phyloP scores from a whole-genome alignment of 2,888 invertebrate species.

The Tenodera sinensis region DNA sequence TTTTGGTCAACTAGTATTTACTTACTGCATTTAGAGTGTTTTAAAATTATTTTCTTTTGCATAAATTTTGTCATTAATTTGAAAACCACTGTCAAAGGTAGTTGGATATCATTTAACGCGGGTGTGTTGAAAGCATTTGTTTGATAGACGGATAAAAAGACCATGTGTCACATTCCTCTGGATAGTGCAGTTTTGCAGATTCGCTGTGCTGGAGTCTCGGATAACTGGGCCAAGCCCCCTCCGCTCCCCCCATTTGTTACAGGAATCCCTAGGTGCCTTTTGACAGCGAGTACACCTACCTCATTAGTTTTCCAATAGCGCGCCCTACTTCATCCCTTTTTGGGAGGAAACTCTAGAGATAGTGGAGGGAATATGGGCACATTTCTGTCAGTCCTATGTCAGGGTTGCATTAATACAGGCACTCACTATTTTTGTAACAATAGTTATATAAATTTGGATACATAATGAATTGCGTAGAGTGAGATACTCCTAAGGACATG shows the following conservation, averaged over 20 bases:
- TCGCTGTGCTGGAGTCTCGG: neutral
- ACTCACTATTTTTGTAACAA: neutral
- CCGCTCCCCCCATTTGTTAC: neutral
- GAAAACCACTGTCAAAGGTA: too few species aligned
- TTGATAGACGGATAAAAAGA: too few species aligned
- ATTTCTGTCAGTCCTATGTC: neutral
- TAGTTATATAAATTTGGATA: too few species aligned
- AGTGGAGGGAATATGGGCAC: neutral
- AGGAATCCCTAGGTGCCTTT: neutral
- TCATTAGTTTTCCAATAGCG: conserved; percentile 11
- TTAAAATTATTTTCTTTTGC: too few species aligned
- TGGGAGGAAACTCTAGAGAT: neutral
- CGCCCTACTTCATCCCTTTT: neutral
- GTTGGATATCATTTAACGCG: too few species aligned
- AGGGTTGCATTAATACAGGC: neutral
- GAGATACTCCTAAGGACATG: too few species aligned
- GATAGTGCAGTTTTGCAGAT: neutral
- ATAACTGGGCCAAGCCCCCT: neutral
- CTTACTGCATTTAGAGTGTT: too few species aligned
- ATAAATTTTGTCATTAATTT: too few species aligned
- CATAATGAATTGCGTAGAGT: too few species aligned
- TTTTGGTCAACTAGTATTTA: too few species aligned
- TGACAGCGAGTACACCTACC: conserved; percentile 7
- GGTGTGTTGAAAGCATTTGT: too few species aligned
- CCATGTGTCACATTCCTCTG: neutral